A percentile compares a stretch with the other conserved stretches of the same genome.
Conservation (phyloP, 2,113 vertebrate species). For the Vidua macroura region DNA sequence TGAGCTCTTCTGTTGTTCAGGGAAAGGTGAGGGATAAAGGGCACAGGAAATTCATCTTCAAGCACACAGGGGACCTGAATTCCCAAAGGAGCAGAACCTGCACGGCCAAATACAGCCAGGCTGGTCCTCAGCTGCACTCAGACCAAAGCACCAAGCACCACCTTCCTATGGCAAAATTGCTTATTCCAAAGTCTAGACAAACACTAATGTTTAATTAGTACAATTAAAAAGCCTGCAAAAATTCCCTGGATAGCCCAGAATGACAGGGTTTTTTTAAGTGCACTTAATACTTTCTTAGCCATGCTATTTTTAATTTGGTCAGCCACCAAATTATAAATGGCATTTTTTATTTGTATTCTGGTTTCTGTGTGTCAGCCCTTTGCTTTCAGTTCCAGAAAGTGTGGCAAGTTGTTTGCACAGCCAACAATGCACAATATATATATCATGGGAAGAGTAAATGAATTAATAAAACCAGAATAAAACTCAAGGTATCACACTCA, state of each 20-base stretch:
- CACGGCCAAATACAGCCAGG: background rate
- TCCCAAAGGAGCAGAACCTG: background rate
- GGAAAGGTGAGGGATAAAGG: slow-evolving; percentile 18
- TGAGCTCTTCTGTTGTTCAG: background rate
- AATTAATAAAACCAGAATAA: slow-evolving; percentile 37
- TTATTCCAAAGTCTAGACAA: slow-evolving; percentile 25
- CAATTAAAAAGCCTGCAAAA: slow-evolving; percentile 33
- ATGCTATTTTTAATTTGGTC: background rate
- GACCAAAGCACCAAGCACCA: background rate
- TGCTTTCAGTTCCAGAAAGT: background rate
- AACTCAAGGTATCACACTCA: background rate
- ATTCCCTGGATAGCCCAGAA: background rate
- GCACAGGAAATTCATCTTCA: slow-evolving; percentile 52
- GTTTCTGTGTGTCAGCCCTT: background rate
- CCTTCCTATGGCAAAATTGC: background rate
- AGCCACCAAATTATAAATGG: background rate
- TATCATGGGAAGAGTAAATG: slow-evolving; percentile 15
- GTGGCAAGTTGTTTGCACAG: background rate
- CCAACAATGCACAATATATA: background rate
- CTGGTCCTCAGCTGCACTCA: background rate
- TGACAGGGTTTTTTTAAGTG: background rate
- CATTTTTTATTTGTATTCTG: background rate
- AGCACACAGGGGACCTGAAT: background rate
- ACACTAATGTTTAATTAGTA: background rate
- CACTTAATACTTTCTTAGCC: background rate